phyloP scores from a whole-genome alignment of 2,888 invertebrate genomes.

The Archips xylosteana region DNA sequence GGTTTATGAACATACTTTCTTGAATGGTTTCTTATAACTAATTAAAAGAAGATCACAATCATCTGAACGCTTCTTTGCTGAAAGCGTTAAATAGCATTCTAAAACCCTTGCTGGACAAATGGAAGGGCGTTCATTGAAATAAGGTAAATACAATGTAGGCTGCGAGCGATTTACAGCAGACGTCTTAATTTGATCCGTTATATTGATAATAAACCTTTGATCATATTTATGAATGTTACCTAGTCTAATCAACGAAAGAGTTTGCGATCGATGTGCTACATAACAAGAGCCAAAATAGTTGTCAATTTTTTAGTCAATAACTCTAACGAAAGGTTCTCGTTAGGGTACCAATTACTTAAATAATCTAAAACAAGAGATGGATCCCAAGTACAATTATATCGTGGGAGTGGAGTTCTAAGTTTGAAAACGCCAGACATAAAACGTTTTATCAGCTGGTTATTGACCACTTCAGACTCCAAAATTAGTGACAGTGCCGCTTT shows the following conservation, averaged over 20 bases:
- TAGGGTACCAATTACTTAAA: not conserved
- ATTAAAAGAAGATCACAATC: constrained; percentile 9
- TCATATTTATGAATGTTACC: not conserved
- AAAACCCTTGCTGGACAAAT: constrained; percentile 7
- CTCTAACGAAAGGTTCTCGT: not conserved
- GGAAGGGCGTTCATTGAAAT: not conserved
- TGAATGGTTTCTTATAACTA: constrained; percentile 6
- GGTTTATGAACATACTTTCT: no score
- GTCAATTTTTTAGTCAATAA: not conserved
- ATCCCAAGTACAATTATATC: no score
- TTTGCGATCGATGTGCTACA: constrained; percentile 1
- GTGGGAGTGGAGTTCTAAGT: no score
- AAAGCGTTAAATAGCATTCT: not conserved
- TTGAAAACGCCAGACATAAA: no score
- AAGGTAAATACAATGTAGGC: constrained; percentile 1
- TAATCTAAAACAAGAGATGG: not conserved
- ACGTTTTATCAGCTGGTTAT: not conserved
- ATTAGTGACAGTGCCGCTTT: not conserved
- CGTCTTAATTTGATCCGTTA: constrained; percentile 12
- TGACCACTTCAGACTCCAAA: not conserved
- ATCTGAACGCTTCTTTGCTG: not conserved
- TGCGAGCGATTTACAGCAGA: constrained; percentile 1
- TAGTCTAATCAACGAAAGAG: constrained; percentile 7
- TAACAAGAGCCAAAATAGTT: not conserved
- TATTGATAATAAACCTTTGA: not conserved